phyloP scores from a whole-genome alignment of 2,888 invertebrate genomes.

The Orchesella flavescens region DNA sequence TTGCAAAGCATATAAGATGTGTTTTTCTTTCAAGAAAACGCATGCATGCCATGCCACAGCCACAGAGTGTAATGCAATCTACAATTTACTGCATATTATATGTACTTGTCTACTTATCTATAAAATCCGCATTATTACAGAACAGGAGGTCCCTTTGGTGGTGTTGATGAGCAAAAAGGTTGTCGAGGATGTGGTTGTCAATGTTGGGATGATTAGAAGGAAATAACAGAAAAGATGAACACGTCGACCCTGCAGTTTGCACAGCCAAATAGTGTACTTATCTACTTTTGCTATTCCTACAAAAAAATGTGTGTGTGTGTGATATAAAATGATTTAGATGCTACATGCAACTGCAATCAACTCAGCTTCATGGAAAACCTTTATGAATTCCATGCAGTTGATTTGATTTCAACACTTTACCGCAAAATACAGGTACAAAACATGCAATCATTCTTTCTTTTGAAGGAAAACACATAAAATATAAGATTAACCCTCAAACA shows the following conservation, averaged over 20 bases:
- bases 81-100: neutral
- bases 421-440: neutral
- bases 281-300: conserved; percentile 17
- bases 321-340: neutral
- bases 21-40: neutral
- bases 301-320: conserved; percentile 4
- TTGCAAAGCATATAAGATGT: too few relatives aligned
- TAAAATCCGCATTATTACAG: neutral
- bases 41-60: too few relatives aligned
- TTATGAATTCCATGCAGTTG: neutral
- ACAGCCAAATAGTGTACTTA: conserved; percentile 7
- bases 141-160: neutral
- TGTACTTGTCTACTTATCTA: too few relatives aligned
- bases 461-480: too few relatives aligned
- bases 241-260: conserved; percentile 48
- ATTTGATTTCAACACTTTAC: neutral
- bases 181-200: conserved; percentile 23
- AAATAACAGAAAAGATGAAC: conserved; percentile 47
- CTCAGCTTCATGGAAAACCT: neutral
- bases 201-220: conserved; percentile 32
- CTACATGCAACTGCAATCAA: neutral
- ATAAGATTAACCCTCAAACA: too few relatives aligned
- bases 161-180: conserved; percentile 31
- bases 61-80: neutral
- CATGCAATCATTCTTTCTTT: too few relatives aligned